These are phyloP conservation scores for Pomatorhinus ruficollis DNA, from an alignment of 2,113 vertebrate species.

Conservation along the genomic window DNA sequence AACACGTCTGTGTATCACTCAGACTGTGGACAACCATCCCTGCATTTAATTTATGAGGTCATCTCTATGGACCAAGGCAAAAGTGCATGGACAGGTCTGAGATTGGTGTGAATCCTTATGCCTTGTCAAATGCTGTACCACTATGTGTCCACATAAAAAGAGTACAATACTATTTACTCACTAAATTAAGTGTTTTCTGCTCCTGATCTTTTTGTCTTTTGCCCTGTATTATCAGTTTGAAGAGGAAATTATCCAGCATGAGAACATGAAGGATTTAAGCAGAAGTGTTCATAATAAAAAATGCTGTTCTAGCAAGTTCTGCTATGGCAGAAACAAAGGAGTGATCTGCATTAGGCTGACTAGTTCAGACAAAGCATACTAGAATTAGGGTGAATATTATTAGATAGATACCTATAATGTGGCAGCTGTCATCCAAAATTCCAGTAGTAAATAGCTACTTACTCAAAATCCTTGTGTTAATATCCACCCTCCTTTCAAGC, in stretches of 20 bases:
- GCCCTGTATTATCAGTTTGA: neutral
- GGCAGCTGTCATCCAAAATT: neutral
- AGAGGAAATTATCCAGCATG: neutral
- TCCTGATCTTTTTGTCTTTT: neutral
- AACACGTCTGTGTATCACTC: neutral
- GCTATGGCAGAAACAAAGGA: neutral
- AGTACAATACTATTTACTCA: neutral
- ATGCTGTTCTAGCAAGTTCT: neutral
- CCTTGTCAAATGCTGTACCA: neutral
- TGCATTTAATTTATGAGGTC: neutral
- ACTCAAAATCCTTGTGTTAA: neutral
- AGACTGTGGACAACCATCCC: neutral
- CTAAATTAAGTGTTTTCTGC: neutral
- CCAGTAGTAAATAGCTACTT: neutral
- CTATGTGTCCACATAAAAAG: neutral
- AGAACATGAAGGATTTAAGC: neutral
- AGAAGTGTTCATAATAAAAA: slow-evolving; percentile 13
- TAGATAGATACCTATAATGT: neutral
- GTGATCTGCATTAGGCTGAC: neutral
- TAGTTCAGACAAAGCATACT: neutral
- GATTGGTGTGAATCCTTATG: neutral
- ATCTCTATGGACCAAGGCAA: neutral
- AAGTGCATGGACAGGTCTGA: neutral
- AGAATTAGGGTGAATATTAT: neutral
- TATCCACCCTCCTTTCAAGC: neutral